A percentile compares a stretch with the other conserved stretches of the same genome.
phyloP scores from a whole-genome alignment of 2,113 vertebrate genomes.

The Dicentrarchus labrax region DNA sequence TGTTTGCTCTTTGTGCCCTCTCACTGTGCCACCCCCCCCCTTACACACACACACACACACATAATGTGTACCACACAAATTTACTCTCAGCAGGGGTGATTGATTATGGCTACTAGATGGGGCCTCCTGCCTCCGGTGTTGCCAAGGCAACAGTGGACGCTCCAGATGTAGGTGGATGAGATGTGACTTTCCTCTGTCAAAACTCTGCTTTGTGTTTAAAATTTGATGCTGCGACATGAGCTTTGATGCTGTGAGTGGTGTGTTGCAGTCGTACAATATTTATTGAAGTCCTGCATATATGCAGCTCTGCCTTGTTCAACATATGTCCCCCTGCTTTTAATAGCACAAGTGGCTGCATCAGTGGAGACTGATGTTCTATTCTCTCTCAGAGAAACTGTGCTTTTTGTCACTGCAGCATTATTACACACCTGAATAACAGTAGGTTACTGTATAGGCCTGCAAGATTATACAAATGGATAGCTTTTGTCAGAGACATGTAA shows the following conservation, averaged over 20 bases:
- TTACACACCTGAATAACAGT: constrained; percentile 2
- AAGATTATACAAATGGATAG: background rate
- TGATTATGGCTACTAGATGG: constrained; percentile 71
- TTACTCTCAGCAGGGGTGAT: constrained; percentile 71
- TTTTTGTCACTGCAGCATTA: background rate
- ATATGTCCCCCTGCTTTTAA: constrained; percentile 10
- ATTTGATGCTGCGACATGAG: constrained; percentile 39
- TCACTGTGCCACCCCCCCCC: constrained; percentile 20
- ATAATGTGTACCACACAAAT: constrained; percentile 58
- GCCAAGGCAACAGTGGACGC: constrained; percentile 75
- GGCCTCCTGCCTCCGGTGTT: constrained; percentile 66
- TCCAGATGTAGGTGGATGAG: constrained; percentile 59
- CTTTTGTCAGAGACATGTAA: constrained; percentile 14
- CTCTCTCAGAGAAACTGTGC: background rate
- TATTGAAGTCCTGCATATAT: constrained; percentile 29
- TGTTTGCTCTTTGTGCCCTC: constrained; percentile 64
- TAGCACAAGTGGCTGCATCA: background rate
- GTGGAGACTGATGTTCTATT: background rate
- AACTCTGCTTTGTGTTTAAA: constrained; percentile 49
- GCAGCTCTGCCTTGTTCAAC: background rate
- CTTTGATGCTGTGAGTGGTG: constrained; percentile 39
- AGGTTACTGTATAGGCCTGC: background rate
- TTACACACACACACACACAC: constrained; percentile 8
- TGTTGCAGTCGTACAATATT: constrained; percentile 54
- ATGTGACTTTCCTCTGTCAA: constrained; percentile 12